Base-by-base conservation (phyloP, 2,113 vertebrate genomes). In the Lampris incognitus region DNA sequence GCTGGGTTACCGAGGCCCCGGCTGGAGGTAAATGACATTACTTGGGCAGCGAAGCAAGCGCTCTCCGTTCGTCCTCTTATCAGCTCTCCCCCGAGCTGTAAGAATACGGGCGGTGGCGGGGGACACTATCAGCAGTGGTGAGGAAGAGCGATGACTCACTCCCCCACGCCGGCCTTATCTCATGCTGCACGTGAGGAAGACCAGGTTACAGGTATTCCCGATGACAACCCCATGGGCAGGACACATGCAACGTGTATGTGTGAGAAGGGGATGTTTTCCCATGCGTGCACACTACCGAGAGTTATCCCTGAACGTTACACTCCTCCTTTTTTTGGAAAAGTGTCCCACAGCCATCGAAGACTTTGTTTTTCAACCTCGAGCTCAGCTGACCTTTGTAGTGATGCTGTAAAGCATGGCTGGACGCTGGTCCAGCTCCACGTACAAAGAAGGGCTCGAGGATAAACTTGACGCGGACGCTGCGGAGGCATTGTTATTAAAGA, bases 1-100 rank as follows among this genome's bases (percentile, higher is more conserved):
- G 54, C 75, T 68, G 52, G 41, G 58, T 38, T 80, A 67, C 75
- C 24, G 55, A 83, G 63, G 75, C 66, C 77, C 54, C 80, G 57
- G 87, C 48, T 64, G 87, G 82, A 69, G 81, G 87, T 86, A 85
- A 91, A 92, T 85, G 74, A 84, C 85, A 84, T 72, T 59, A 73
- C 74, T 78, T 66, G 76, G 75, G 66, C 69, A 56, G 68, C 54
- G 46, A 69, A 63, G 66, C 71, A 56, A 52, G 58, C 9, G n/a
- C 66, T 80, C 58, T 81, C 59, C 62, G 65, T 57, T 41, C 40
- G 0, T 61, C 71, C 51, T 85, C 69, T 86, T 82, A 91, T 88
- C 87, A 72, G 74, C 65, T 67, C 57, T 63, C 69, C 80, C 55
- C 9, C 71, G 49, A 81, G 62, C 69, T 54, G 56, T 38, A 11